These are phyloP conservation scores for Chrysochloris asiatica DNA, from an alignment of 2,113 vertebrate species.

Conservation along the genomic window DNA sequence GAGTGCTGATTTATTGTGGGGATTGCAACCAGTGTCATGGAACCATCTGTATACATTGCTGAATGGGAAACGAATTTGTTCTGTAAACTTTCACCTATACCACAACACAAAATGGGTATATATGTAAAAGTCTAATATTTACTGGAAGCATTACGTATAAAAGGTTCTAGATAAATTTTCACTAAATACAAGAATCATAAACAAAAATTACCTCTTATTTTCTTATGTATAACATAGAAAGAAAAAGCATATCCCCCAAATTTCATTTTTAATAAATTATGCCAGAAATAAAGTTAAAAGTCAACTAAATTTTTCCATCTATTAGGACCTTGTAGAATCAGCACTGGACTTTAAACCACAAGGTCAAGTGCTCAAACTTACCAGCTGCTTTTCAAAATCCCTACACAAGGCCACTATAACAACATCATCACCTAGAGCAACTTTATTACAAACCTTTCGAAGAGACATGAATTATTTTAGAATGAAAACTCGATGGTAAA, in stretches of 20 bases:
- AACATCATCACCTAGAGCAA: background rate
- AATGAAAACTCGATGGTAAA: slow-evolving; percentile 1
- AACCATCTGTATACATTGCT: no score
- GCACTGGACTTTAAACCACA: no score
- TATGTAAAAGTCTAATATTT: background rate
- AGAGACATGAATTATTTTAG: slow-evolving; percentile 5
- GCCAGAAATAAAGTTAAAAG: slow-evolving; percentile 33
- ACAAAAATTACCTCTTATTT: background rate
- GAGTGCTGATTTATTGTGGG: no score
- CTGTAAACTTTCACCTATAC: no score
- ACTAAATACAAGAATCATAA: slow-evolving; percentile 19
- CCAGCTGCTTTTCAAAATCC: no score
- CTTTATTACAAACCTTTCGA: slow-evolving; percentile 32
- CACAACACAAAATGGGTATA: no score
- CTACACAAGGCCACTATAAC: no score
- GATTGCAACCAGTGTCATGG: no score
- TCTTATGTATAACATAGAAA: background rate
- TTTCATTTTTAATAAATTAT: slow-evolving; percentile 49
- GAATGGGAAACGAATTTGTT: no score
- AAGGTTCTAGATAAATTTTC: slow-evolving; percentile 9
- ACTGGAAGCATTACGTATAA: slow-evolving; percentile 30
- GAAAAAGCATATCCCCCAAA: slow-evolving; percentile 10
- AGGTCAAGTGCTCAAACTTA: no score
- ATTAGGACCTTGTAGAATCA: no score
- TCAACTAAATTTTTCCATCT: background rate